Percentiles rank a stretch among this genome's conserved stretches.
Conservation (phyloP, 2,113 vertebrate species). For the Crotophaga sulcirostris region DNA sequence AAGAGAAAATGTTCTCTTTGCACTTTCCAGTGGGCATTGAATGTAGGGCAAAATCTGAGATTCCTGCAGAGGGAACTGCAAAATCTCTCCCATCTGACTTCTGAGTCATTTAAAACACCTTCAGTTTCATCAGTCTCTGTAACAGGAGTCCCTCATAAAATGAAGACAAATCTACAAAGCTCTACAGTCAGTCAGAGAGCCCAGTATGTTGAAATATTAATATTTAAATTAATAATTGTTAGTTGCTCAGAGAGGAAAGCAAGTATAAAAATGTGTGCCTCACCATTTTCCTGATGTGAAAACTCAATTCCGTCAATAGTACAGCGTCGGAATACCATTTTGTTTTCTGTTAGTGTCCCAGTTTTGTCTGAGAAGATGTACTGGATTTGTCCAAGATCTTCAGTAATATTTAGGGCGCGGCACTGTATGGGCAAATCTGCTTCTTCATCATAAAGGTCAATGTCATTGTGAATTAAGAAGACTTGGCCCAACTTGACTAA, state of each 20-base stretch:
- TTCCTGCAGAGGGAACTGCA: neutral
- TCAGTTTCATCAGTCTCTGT: neutral
- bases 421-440: conserved; percentile 75
- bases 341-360: conserved; percentile 83
- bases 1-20: neutral
- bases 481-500: conserved; percentile 80
- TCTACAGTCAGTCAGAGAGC: neutral
- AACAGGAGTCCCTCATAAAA: neutral
- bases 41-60: neutral
- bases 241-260: neutral
- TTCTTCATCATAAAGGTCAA: conserved; percentile 80
- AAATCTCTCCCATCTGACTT: neutral
- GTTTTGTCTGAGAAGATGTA: conserved; percentile 85
- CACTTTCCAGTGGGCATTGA: neutral
- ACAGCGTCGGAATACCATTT: conserved; percentile 84
- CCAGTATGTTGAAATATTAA: neutral
- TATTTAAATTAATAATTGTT: neutral
- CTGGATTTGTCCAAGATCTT: conserved; percentile 84
- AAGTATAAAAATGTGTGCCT: neutral
- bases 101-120: neutral
- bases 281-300: conserved; percentile 83
- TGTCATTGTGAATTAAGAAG: conserved; percentile 80
- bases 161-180: neutral
- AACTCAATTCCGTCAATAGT: conserved; percentile 79
- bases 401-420: conserved; percentile 79